Percentiles rank a stretch among this genome's conserved stretches.
Conservation (phyloP, 2,888 invertebrate species). For the Erebia epiphron region DNA sequence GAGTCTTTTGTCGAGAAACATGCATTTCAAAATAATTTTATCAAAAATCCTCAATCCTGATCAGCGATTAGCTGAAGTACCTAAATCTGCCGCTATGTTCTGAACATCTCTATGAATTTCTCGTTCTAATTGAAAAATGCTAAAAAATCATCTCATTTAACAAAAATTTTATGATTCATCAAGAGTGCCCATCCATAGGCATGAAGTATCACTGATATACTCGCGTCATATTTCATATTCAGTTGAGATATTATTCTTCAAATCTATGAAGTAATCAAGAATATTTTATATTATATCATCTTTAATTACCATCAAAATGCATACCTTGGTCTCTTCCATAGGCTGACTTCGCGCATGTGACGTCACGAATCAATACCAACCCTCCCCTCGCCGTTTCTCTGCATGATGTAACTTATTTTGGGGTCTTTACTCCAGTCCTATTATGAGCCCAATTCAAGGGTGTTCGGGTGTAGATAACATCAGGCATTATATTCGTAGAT, state of each 20-base stretch:
- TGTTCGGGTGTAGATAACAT: constrained; percentile 22
- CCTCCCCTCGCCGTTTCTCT: constrained; percentile 31
- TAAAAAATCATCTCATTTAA: no score
- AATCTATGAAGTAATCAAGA: not conserved
- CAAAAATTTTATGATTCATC: no score
- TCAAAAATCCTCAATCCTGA: no score
- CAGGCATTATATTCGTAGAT: not conserved
- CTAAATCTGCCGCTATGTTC: no score
- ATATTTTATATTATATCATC: constrained; percentile 4
- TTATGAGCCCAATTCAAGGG: constrained; percentile 42
- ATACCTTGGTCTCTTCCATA: constrained; percentile 30
- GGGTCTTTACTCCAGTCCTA: constrained; percentile 36
- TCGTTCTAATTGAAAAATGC: no score
- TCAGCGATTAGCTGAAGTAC: no score
- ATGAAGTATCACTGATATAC: no score
- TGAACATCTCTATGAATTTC: no score
- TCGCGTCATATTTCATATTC: no score
- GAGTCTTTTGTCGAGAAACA: no score
- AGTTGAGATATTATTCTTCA: not conserved
- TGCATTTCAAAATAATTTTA: no score
- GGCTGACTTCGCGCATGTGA: constrained; percentile 46
- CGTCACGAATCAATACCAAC: constrained; percentile 53
- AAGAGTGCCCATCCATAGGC: no score
- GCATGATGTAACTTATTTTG: constrained; percentile 48
- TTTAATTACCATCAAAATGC: constrained; percentile 24